These are phyloP conservation scores for Myripristis jacobus DNA, from an alignment of 2,797 vertebrate species.

Conservation along the genomic window DNA sequence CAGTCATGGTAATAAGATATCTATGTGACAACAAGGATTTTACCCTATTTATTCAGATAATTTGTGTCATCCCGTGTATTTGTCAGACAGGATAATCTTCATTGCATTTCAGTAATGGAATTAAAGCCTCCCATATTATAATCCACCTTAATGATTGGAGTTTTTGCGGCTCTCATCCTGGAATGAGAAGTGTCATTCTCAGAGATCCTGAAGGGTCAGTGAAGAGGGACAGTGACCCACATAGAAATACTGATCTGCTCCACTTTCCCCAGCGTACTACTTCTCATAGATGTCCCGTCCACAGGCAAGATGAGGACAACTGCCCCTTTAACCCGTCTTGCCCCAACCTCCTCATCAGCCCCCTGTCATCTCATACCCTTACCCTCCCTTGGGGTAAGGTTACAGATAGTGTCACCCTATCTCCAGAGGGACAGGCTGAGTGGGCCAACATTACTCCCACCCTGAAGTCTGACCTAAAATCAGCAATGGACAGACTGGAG, in stretches of 20 bases:
- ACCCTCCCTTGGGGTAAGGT: background rate
- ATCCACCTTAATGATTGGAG: conserved; percentile 11
- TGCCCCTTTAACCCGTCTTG: conserved; percentile 39
- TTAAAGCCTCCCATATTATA: background rate
- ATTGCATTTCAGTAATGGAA: background rate
- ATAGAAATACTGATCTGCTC: conserved; percentile 15
- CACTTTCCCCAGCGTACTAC: background rate
- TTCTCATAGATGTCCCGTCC: background rate
- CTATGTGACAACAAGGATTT: background rate
- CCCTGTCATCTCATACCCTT: conserved; percentile 41
- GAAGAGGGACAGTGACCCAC: conserved; percentile 25
- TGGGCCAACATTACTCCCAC: background rate
- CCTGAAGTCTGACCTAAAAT: conserved; percentile 4
- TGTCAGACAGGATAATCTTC: background rate
- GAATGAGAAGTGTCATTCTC: conserved; percentile 15
- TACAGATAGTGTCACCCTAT: conserved; percentile 22
- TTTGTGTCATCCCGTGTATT: background rate
- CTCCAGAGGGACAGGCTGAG: conserved; percentile 7
- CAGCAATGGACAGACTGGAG: background rate
- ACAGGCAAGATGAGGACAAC: conserved; percentile 35
- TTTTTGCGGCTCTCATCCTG: conserved; percentile 7
- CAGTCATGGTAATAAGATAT: conserved; percentile 4
- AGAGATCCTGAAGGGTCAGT: background rate
- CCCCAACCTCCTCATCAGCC: conserved; percentile 25
- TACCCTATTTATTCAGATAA: background rate